Base-by-base conservation (phyloP, 2,797 vertebrate genomes). In the Adelosebastes latens region DNA sequence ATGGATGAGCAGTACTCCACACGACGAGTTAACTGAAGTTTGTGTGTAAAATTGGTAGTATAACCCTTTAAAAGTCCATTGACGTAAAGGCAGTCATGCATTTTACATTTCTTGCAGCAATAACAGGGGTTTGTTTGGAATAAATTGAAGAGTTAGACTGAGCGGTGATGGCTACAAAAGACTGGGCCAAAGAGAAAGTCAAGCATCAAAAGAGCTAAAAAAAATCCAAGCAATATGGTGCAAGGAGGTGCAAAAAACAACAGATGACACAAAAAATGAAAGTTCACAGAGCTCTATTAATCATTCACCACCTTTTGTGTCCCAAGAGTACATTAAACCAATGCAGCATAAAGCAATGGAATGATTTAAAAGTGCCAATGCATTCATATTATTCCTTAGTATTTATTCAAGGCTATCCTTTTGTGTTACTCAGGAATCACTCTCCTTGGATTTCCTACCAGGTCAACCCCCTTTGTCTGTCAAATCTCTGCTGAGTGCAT, bases 401-500 rank as follows among this genome's bases (percentile, higher is more conserved):
- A 31, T 14, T 70, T 18, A 31, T 32, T 75, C 52, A 31, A 31
- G 20, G 25, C 55, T 32, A 7, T 65, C 46, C 20, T 39, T 72
- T 60, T 72, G 70, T 56, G 59, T 39, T 9, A 14, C 73, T 73
- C 29, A 36, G 24, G 62, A 72, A 55, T 67, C 65, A 5, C 67
- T 72, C 39, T 75, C 24, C 34, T 22, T 24, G 67, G 34, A 71
- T 58, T 60, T 53, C 29, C 32, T 24, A 70, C 18, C 65, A 78
- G 79, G 81, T 76, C 67, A 61, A 25, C 27, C 52, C 31, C 53
- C 75, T 73, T 53, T 67, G 65, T 76, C 75, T 69, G 61, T 83
- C 84, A 82, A 65, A 36, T 66, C 69, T 68, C 70, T 42, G 66
- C 77, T 52, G 85, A 73, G 32, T 61, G 68, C 67, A 67, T 66